These are phyloP conservation scores for Malaclemys terrapin DNA, from an alignment of 2,113 vertebrate species.

Conservation along the genomic window DNA sequence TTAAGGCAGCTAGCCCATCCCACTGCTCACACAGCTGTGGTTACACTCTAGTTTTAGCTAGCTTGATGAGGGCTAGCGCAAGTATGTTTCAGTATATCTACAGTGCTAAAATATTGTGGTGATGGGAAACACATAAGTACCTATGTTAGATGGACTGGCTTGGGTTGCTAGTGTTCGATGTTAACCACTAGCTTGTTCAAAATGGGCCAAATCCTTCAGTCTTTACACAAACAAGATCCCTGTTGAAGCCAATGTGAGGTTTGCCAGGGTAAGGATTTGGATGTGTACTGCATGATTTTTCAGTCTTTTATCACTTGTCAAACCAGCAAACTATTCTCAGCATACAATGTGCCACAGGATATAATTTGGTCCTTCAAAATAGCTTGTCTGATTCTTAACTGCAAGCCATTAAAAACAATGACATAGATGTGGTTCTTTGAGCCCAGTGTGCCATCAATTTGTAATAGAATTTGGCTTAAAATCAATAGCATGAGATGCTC, in stretches of 20 bases:
- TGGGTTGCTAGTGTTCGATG: neutral
- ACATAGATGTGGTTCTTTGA: constrained; percentile 63
- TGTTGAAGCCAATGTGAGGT: constrained; percentile 15
- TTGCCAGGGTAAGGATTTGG: constrained; percentile 71
- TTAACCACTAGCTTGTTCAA: constrained; percentile 21
- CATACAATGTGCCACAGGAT: constrained; percentile 4
- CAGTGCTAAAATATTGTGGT: neutral
- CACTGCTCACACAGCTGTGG: neutral
- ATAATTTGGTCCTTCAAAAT: constrained; percentile 67
- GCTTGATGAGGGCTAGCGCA: neutral
- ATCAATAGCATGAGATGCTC: constrained; percentile 43
- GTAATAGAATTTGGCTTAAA: constrained; percentile 24
- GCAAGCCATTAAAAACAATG: constrained; percentile 62
- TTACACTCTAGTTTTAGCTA: neutral
- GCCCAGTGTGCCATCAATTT: constrained; percentile 47
- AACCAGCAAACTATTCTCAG: constrained; percentile 69
- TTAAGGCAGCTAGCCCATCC: neutral
- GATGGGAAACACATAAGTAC: neutral
- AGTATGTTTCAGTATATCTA: neutral
- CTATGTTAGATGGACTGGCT: neutral
- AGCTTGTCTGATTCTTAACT: constrained; percentile 59
- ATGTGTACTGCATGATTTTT: constrained; percentile 38
- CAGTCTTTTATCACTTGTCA: constrained; percentile 65
- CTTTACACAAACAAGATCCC: constrained; percentile 38
- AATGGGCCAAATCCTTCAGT: constrained; percentile 45